phyloP scores from a whole-genome alignment of 2,888 invertebrate species.

The Drosophila robusta region DNA sequence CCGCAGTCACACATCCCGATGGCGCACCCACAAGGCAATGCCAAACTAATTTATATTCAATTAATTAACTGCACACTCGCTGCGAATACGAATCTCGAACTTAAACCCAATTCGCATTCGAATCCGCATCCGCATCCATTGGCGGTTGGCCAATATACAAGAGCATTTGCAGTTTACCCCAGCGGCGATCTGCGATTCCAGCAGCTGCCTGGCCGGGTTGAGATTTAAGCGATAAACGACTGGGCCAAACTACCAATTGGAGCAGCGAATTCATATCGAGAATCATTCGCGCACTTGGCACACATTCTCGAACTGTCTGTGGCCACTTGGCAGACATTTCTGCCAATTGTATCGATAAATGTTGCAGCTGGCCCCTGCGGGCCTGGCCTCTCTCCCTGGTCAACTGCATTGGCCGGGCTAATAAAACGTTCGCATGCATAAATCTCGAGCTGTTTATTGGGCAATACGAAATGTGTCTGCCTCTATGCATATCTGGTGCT shows the following conservation, averaged over 20 bases:
- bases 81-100: conserved; percentile 1
- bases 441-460: conserved; percentile 63
- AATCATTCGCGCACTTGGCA: conserved; percentile 56
- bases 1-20: conserved; percentile 1
- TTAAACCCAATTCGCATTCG: conserved; percentile 9
- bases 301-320: conserved; percentile 48
- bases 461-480: conserved; percentile 18
- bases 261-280: conserved; percentile 21
- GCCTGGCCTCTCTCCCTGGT: conserved; percentile 1
- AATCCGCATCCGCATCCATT: conserved; percentile 35
- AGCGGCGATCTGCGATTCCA: conserved; percentile 13
- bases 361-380: conserved; percentile 47
- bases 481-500: conserved; percentile 31
- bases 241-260: conserved; percentile 48
- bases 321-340: conserved; percentile 57
- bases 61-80: conserved; percentile 60
- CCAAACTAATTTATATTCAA: conserved; percentile 56
- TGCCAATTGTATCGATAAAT: conserved; percentile 66
- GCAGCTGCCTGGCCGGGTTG: conserved; percentile 14
- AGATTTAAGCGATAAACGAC: conserved; percentile 56
- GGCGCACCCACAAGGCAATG: conserved; percentile 14
- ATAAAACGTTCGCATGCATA: conserved; percentile 63
- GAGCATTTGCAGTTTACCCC: conserved; percentile 31
- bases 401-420: conserved; percentile 23
- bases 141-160: conserved; percentile 51